Base-by-base conservation (phyloP, 2,888 invertebrate genomes). In the Andrena dorsata region DNA sequence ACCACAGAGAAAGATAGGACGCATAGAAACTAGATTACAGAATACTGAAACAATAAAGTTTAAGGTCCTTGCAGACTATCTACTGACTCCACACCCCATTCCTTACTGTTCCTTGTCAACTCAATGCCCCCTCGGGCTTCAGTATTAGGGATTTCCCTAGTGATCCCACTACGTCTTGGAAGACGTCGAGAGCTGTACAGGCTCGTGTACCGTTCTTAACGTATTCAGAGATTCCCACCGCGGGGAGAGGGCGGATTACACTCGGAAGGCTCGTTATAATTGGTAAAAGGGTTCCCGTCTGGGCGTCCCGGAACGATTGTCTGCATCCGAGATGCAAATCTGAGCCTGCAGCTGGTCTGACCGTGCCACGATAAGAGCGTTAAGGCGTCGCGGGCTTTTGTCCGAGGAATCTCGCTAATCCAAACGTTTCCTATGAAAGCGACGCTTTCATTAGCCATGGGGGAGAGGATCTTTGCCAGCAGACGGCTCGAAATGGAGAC, bases 391-490 rank as follows among this genome's bases (percentile, higher is more conserved):
- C 41, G 5, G 49, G 51, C 56, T 66, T 80, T 80, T 77, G 66
- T 77, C 56, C 49, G 49, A 66, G 71, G 35, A 72, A 66, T 77
- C 63, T 61, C 66, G 49, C 61, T 80, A 72, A 80, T 80, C 77
- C 80, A 26, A 60, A 60, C 66, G 71, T 72, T 70, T 49, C 56
- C 13, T 32, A 32, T 47, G 61, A 16, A 77, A 80, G 71, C 53
- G 77, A 30, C 53, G 61, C 30, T 60, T 66, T 51, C 76, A 35
- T 61, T 76, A 23, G 58, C 41, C 49, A 13, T 16, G 30, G 28
- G 7, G 53, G 41, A n/a, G 35, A 20, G 70, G 28, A 26, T 53
- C 63, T 51, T 49, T 28, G 10, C 26, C 56, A 28, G 35, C 41
- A 26, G n/a, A 23, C 35, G 26, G 23, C 20, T n/a, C 20, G 23